Conservation (phyloP, 2,888 invertebrate genomes). For the Polymixis flavicincta region DNA sequence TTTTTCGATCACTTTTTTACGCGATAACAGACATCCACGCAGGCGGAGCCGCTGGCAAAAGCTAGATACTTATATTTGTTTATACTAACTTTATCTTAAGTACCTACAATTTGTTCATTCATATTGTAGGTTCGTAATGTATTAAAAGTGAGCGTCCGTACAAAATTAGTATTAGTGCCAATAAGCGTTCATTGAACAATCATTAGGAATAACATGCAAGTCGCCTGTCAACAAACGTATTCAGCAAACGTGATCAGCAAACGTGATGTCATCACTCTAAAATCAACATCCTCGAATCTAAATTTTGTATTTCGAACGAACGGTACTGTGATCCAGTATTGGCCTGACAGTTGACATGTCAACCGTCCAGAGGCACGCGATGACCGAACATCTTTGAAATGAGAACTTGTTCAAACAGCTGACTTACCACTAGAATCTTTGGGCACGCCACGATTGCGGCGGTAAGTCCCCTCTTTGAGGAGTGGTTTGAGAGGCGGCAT, state of each 20-base stretch:
- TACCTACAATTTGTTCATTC: neutral
- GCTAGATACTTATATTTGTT: no score
- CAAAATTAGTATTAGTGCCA: neutral
- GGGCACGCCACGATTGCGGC: no score
- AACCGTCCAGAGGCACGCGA: conserved; percentile 10
- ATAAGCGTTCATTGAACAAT: neutral
- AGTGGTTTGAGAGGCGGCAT: no score
- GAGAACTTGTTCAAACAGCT: conserved; percentile 15
- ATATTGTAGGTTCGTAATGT: neutral
- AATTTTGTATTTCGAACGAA: conserved; percentile 10
- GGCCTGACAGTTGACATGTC: conserved; percentile 20
- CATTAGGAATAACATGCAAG: conserved; percentile 5
- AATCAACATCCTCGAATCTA: conserved; percentile 7
- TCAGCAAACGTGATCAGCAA: conserved; percentile 14
- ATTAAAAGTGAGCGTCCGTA: neutral
- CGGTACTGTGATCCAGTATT: neutral
- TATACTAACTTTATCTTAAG: no score
- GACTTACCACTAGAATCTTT: neutral
- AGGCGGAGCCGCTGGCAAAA: no score
- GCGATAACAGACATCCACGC: no score
- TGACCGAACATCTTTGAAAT: conserved; percentile 11
- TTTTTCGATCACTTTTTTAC: no score
- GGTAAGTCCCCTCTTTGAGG: no score
- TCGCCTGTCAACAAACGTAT: neutral
- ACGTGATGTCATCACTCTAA: conserved; percentile 13